Conservation (phyloP, 1,140 invertebrate species). For the Neodiprion lecontei region DNA sequence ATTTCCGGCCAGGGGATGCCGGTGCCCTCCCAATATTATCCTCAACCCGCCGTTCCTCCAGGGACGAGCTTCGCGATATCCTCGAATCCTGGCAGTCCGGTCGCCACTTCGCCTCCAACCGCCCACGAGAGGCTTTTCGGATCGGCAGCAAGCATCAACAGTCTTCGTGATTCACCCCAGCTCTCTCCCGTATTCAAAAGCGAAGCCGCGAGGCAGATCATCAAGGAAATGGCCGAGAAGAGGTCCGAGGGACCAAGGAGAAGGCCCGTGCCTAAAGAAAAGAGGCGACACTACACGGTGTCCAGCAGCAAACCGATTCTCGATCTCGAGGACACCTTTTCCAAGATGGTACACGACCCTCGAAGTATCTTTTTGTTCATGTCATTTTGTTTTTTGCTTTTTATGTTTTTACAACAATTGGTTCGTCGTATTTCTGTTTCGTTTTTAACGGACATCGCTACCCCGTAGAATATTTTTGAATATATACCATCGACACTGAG, state of each 20-base stretch:
- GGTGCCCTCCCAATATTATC: slow-evolving; percentile 22
- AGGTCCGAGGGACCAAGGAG: slow-evolving; percentile 54
- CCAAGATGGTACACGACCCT: slow-evolving; percentile 50
- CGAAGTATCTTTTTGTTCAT: slow-evolving; percentile 22
- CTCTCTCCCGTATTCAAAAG: slow-evolving; percentile 79
- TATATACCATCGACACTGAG: too few species aligned
- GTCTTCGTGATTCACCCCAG: slow-evolving; percentile 41
- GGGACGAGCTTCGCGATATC: not conserved
- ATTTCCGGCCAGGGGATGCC: slow-evolving; percentile 26
- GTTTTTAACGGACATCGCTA: slow-evolving; percentile 4
- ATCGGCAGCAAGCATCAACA: slow-evolving; percentile 34
- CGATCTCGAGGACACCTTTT: slow-evolving; percentile 51
- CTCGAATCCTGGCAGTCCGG: slow-evolving; percentile 27
- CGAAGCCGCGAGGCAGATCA: slow-evolving; percentile 83
- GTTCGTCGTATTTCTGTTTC: slow-evolving; percentile 19
- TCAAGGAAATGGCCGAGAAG: slow-evolving; percentile 77
- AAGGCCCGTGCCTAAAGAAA: slow-evolving; percentile 77
- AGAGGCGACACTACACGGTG: slow-evolving; percentile 86
- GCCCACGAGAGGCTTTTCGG: slow-evolving; percentile 59
- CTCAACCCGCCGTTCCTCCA: not conserved
- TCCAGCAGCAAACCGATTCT: slow-evolving; percentile 70
- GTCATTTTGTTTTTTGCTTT: slow-evolving; percentile 23
- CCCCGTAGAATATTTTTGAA: not conserved
- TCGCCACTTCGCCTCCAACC: slow-evolving; percentile 35
- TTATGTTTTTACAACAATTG: slow-evolving; percentile 10